phyloP scores from a whole-genome alignment of 2,797 vertebrate species.

The Staurois parvus region DNA sequence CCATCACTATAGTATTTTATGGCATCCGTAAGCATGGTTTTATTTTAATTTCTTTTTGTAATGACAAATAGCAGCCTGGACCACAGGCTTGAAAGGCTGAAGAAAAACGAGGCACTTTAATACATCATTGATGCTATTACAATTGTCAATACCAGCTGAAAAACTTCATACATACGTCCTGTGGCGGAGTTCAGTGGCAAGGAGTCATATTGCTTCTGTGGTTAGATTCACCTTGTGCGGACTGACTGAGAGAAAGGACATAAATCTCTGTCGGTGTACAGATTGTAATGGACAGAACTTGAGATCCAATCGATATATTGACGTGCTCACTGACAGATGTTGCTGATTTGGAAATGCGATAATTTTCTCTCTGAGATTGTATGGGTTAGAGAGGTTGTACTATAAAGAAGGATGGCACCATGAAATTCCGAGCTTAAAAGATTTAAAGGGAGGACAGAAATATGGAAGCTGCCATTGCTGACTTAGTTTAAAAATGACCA shows the following conservation, averaged over 20 bases:
- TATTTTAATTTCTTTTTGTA: not conserved
- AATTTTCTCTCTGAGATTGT: not conserved
- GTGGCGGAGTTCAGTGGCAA: not conserved
- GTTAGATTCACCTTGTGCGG: not conserved
- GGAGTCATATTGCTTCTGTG: not conserved
- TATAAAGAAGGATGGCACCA: too few relatives aligned
- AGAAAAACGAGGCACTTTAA: not conserved
- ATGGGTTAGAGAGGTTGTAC: not conserved
- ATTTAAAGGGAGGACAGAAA: too few relatives aligned
- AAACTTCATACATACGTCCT: not conserved
- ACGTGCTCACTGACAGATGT: constrained; percentile 6
- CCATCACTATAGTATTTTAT: too few relatives aligned
- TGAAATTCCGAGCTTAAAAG: too few relatives aligned
- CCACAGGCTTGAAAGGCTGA: not conserved
- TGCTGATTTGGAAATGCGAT: not conserved
- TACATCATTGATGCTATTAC: constrained; percentile 12
- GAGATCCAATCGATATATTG: constrained; percentile 7
- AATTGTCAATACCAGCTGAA: not conserved
- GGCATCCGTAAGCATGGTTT: too few relatives aligned
- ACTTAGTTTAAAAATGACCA: too few relatives aligned
- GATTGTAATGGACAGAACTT: not conserved
- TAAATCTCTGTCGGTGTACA: not conserved
- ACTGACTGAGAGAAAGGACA: not conserved
- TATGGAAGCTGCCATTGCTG: too few relatives aligned
- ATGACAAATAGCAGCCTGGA: not conserved